Evolutionary conservation across 2,888 invertebrate species (phyloP), one percentile per base, ranked within the genome.

Genomic region (Spodoptera exigua): DNA sequence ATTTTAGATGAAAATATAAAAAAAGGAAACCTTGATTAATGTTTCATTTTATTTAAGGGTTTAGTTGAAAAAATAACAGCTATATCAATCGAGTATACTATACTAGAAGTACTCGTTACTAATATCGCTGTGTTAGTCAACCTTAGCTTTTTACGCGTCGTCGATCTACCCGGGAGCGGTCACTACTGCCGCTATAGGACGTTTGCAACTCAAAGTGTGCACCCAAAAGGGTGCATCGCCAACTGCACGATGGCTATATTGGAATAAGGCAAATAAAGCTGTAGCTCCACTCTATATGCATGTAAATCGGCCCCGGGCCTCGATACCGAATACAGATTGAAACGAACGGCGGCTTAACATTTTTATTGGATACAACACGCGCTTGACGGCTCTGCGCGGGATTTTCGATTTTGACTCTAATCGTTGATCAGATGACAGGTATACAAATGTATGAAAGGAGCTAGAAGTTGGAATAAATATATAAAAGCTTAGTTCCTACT

Each of bases 271-370:
- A 88, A 87, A 89, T 86, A 88, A 83, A 84, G 80, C 74, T 66
- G 63, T 67, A 61, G 68, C 64, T 67, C 70, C 82, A 83, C 83
- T 87, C 86, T 89, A 86, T 89, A 89, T 90, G 88, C 90, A 91
- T 90, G 91, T 90, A 90, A 91, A 91, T 91, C 89, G 83, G 81
- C 85, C 85, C 52, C 66, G 77, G 80, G 85, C 82, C 74, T 72
- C 85, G 82, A 86, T 88, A 85, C 83, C 82, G 83, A 84, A 83
- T 88, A 88, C 88, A 89, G 88, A 90, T 90, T 90, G 89, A 87
- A 88, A 87, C 86, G 88, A 84, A 85, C 76, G 81, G 75, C 56
- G 77, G 87, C 88, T 89, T 89, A 89, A 87, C 87, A 89, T 90
- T 88, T 89, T 90, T 89, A 89, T 88, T 86, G 82, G 85, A 86